Percentiles rank a stretch among this genome's conserved stretches.
phyloP scores from a whole-genome alignment of 2,797 vertebrate genomes.

The Coreius guichenoti region DNA sequence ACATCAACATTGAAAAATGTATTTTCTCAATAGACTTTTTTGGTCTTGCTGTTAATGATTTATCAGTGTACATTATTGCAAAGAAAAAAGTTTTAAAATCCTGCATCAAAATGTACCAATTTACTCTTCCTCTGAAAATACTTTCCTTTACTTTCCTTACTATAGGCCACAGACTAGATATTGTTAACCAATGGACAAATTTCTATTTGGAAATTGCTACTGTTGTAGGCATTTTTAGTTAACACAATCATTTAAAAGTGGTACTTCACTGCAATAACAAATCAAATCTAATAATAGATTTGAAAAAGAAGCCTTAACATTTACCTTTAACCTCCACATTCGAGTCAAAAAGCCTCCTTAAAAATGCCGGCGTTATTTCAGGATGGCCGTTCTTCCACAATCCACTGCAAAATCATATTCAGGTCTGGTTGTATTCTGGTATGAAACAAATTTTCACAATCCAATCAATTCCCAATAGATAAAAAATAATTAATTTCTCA shows the following conservation, averaged over 20 bases:
- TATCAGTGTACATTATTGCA: too few relatives aligned
- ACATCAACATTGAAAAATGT: too few relatives aligned
- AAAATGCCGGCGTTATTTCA: neutral
- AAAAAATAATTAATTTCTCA: neutral
- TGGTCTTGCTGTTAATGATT: too few relatives aligned
- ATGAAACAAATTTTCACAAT: neutral
- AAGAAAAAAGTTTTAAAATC: neutral
- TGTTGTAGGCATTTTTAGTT: neutral
- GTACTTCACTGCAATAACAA: neutral
- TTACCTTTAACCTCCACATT: neutral
- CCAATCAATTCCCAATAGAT: neutral
- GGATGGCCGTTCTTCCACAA: neutral
- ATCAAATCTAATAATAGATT: neutral
- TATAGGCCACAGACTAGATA: neutral
- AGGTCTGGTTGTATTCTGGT: neutral
- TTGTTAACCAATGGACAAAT: neutral
- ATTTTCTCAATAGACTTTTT: neutral
- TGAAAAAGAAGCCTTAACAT: neutral
- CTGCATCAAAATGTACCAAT: neutral
- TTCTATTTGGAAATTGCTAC: neutral
- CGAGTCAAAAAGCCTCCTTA: neutral
- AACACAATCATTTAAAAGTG: neutral
- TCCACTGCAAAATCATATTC: neutral
- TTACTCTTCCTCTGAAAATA: neutral
- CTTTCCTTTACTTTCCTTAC: too few relatives aligned